Percentiles rank a stretch among this genome's conserved stretches.
phyloP scores from a whole-genome alignment of 2,888 invertebrate genomes.

The Incurvaria masculella region DNA sequence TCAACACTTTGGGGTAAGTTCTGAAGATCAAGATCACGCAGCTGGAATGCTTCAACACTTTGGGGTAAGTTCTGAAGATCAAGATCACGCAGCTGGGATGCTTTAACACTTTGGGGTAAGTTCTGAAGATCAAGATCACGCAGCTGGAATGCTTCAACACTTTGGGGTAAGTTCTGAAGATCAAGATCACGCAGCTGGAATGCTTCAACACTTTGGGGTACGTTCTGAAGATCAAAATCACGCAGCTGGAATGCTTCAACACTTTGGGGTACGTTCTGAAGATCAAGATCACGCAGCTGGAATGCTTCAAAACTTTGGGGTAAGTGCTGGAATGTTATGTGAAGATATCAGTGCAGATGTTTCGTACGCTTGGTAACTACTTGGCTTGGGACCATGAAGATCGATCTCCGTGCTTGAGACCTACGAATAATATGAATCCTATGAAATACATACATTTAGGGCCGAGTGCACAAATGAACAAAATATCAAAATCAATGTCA shows the following conservation, averaged over 20 bases:
- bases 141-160: conserved; percentile 60
- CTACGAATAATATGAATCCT: no score
- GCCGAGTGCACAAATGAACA: no score
- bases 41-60: conserved; percentile 55
- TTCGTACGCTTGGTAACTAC: no score
- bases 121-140: conserved; percentile 58
- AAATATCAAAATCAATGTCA: no score
- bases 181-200: conserved; percentile 61
- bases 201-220: conserved; percentile 53
- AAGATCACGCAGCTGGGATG: conserved; percentile 62
- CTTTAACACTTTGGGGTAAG: conserved; percentile 47
- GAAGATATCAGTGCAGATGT: no score
- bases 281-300: conserved; percentile 60
- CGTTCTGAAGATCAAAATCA: conserved; percentile 59
- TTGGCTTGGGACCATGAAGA: no score
- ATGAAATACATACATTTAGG: no score
- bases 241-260: conserved; percentile 59
- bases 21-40: conserved; percentile 63
- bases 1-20: conserved; percentile 46
- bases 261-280: conserved; percentile 54
- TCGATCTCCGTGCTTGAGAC: no score
- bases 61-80: conserved; percentile 56
- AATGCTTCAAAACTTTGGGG: conserved; percentile 55
- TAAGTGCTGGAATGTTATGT: no score
- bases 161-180: conserved; percentile 50